phyloP scores from a whole-genome alignment of 2,113 vertebrate genomes.

The Psephotus haematonotus region DNA sequence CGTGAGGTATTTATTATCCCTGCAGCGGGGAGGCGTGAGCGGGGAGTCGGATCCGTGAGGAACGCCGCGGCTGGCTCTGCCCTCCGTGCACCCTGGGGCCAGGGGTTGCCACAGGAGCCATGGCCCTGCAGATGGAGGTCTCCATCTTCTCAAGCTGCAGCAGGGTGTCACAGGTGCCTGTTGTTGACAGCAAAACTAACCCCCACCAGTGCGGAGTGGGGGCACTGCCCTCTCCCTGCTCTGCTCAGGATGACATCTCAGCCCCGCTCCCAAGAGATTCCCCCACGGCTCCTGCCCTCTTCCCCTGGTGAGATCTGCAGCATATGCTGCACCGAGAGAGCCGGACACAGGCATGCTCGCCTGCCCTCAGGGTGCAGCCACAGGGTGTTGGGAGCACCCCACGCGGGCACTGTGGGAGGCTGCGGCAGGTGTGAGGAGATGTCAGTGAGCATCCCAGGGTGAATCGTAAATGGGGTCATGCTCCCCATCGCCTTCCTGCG shows the following conservation, averaged over 20 bases:
- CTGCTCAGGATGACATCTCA: neutral
- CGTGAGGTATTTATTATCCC: constrained; percentile 17
- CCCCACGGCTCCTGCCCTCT: neutral
- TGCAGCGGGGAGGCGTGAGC: neutral
- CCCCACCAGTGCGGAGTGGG: neutral
- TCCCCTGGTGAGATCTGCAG: neutral
- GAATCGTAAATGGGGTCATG: fast-evolving
- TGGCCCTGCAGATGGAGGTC: fast-evolving
- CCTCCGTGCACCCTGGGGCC: neutral
- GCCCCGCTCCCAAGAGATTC: neutral
- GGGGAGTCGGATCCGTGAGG: neutral
- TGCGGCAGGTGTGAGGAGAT: neutral
- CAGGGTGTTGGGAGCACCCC: neutral
- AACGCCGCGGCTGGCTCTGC: neutral
- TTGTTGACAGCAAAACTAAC: neutral
- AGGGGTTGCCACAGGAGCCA: neutral
- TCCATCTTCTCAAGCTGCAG: neutral
- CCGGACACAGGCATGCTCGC: fast-evolving
- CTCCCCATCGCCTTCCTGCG: fast-evolving
- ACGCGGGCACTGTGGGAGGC: neutral
- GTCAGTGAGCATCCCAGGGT: neutral
- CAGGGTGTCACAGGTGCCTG: neutral
- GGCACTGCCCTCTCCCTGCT: neutral
- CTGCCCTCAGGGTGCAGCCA: neutral
- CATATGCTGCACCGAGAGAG: fast-evolving